Percentiles rank a stretch among this genome's conserved stretches.
Evolutionary conservation across 2,113 vertebrate genomes (phyloP).

Genomic region (Globicephala melas): DNA sequence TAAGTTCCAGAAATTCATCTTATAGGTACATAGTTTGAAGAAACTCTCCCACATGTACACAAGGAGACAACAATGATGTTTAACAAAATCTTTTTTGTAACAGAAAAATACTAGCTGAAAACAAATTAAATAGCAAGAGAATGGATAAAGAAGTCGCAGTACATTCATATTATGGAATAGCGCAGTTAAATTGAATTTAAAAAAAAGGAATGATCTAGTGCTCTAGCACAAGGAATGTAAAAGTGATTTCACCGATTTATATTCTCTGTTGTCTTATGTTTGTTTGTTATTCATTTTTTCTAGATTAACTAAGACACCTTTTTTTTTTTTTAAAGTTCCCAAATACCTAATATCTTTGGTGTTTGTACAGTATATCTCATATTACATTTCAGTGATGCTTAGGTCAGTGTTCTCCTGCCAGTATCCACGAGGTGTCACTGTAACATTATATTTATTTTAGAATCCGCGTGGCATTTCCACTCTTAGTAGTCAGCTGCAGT

Average conservation of each 20-base stretch:
- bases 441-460: slow-evolving; percentile 23
- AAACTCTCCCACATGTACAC: not conserved
- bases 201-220: not conserved
- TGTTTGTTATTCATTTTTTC: not conserved
- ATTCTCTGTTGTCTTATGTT: not conserved
- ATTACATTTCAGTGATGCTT: not conserved
- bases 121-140: not conserved
- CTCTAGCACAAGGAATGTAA: not conserved
- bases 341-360: not conserved
- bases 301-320: not conserved
- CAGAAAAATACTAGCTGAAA: not conserved
- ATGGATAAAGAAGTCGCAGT: not conserved
- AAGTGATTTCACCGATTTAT: not conserved
- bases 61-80: not conserved
- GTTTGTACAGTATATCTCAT: not conserved
- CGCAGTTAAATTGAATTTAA: not conserved
- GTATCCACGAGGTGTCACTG: slow-evolving; percentile 18
- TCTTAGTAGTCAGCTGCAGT: not conserved
- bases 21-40: not conserved
- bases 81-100: not conserved
- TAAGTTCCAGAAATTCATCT: not conserved
- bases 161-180: not conserved
- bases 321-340: not conserved
- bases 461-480: not conserved
- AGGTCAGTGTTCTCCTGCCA: not conserved